phyloP scores from a whole-genome alignment of 2,113 vertebrate species.

The Caracal caracal region DNA sequence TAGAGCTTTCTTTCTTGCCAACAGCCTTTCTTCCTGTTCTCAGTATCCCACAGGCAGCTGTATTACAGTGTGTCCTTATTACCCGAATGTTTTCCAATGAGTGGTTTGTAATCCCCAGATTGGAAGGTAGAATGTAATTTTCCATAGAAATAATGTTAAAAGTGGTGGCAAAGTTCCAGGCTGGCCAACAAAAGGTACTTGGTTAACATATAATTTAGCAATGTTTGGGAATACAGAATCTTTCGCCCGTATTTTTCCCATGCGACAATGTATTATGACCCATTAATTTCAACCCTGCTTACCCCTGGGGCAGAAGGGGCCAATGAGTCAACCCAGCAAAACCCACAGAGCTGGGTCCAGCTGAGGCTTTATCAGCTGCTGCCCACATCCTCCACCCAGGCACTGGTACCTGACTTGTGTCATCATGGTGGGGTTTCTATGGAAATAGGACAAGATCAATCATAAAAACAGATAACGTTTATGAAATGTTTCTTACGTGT shows the following conservation, averaged over 20 bases:
- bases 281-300: not conserved
- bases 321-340: not conserved
- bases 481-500: not conserved
- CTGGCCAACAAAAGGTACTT: not conserved
- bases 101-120: conserved; percentile 1
- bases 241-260: not conserved
- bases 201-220: conserved; percentile 9
- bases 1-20: conserved; percentile 25
- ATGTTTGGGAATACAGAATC: not conserved
- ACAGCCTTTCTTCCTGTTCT: conserved; percentile 7
- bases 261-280: not conserved
- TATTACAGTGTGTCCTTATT: not conserved
- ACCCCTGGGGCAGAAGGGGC: not conserved
- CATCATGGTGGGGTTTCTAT: not conserved
- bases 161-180: not conserved
- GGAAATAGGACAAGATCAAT: not conserved
- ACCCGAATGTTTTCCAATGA: not conserved
- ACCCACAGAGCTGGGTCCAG: not conserved
- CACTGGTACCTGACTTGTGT: not conserved
- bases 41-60: not conserved
- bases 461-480: not conserved
- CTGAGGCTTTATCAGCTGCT: not conserved
- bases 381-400: not conserved
- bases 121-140: conserved; percentile 7
- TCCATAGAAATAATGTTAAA: not conserved